Conservation (phyloP, 1,140 invertebrate genomes). For the Drosophila pseudoananassae region DNA sequence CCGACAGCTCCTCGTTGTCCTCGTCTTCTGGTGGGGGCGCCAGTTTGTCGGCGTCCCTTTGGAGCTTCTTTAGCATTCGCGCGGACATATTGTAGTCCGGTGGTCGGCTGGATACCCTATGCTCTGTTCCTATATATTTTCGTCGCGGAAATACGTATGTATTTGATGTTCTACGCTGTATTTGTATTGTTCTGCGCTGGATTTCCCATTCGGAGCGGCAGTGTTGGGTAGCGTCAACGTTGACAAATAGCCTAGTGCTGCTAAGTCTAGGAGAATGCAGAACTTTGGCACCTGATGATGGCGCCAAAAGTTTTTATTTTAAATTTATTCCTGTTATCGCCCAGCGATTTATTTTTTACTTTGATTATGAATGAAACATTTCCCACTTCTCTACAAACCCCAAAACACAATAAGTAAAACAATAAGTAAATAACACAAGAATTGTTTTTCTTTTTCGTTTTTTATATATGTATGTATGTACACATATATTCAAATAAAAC, state of each 20-base stretch:
- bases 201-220: constrained; percentile 13
- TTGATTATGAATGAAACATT: too few relatives aligned
- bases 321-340: background rate
- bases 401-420: too few relatives aligned
- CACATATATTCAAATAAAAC: background rate
- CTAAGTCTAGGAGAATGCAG: background rate
- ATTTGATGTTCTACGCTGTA: constrained; percentile 7
- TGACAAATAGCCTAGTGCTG: background rate
- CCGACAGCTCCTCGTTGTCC: constrained; percentile 64
- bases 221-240: constrained; percentile 12
- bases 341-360: background rate
- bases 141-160: constrained; percentile 20
- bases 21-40: constrained; percentile 68
- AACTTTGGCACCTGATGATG: constrained; percentile 3
- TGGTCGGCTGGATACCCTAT: background rate
- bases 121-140: constrained; percentile 29
- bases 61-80: constrained; percentile 87
- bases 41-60: constrained; percentile 84
- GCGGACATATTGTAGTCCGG: constrained; percentile 85
- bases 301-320: background rate
- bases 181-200: constrained; percentile 13
- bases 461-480: background rate
- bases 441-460: background rate
- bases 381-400: too few relatives aligned
- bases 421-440: too few relatives aligned